Conservation (phyloP, 2,888 invertebrate genomes). For the Drosophila mimetica region DNA sequence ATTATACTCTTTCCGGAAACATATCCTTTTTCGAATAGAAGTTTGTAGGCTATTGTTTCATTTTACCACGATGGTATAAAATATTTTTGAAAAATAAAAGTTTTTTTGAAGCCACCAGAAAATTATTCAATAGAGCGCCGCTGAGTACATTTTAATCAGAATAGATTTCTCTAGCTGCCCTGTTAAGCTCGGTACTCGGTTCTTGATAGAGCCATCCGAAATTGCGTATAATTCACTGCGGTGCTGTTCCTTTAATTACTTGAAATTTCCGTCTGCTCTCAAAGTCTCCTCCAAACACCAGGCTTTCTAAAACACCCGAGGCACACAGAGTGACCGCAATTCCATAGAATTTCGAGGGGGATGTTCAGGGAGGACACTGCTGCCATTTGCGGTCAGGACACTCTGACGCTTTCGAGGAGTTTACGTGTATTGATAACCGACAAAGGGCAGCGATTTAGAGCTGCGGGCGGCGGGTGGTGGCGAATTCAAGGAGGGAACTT, state of each 20-base stretch:
- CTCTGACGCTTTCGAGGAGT: conserved; percentile 32
- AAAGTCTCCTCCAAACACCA: conserved; percentile 8
- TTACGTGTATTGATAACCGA: conserved; percentile 49
- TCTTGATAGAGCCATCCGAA: too few species aligned
- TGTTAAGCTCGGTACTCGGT: too few species aligned
- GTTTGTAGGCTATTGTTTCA: too few species aligned
- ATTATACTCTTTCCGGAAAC: too few species aligned
- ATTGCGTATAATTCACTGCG: conserved; percentile 18
- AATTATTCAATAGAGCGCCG: too few species aligned
- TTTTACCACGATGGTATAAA: too few species aligned
- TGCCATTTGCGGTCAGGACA: conserved; percentile 64
- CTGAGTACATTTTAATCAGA: too few species aligned
- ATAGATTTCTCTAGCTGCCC: too few species aligned
- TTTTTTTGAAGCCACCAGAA: too few species aligned
- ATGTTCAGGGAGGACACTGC: conserved; percentile 29
- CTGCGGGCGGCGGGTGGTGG: not conserved
- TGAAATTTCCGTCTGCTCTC: conserved; percentile 17
- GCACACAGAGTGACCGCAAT: conserved; percentile 18
- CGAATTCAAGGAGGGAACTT: not conserved
- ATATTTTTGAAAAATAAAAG: too few species aligned
- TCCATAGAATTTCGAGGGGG: conserved; percentile 17
- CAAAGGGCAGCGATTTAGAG: conserved; percentile 37
- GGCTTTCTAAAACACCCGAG: not conserved
- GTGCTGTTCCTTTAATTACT: conserved; percentile 22
- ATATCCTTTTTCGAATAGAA: too few species aligned